phyloP scores from a whole-genome alignment of 2,888 invertebrate species.

The Hymenopus coronatus region DNA sequence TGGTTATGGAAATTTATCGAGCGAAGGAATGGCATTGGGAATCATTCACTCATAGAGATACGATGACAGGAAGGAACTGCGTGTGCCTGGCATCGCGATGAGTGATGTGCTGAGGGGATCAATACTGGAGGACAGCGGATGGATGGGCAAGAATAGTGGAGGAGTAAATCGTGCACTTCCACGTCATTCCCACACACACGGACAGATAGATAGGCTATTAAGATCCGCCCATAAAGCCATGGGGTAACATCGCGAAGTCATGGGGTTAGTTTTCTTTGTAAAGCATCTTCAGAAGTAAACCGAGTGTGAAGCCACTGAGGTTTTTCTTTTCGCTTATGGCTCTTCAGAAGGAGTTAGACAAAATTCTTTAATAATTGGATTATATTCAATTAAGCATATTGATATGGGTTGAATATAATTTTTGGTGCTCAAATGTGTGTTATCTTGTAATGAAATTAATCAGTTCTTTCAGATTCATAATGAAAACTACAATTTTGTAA shows the following conservation, averaged over 20 bases:
- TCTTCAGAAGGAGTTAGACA: too few species aligned
- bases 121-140: background rate
- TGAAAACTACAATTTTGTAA: too few species aligned
- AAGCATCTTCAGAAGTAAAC: background rate
- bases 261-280: background rate
- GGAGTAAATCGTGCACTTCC: background rate
- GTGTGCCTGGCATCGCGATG: background rate
- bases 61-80: background rate
- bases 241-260: background rate
- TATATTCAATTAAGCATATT: too few species aligned
- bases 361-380: too few species aligned
- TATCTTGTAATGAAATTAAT: too few species aligned
- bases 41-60: background rate
- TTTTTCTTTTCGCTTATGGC: background rate
- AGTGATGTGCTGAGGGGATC: background rate
- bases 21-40: background rate
- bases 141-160: background rate
- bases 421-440: too few species aligned
- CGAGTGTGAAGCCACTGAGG: background rate
- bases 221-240: background rate
- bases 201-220: background rate
- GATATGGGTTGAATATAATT: too few species aligned
- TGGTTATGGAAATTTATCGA: conserved; percentile 7
- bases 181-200: background rate
- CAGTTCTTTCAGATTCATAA: too few species aligned